A percentile compares a stretch with the other conserved stretches of the same genome.
Conservation (phyloP, 1,140 invertebrate species). For the Battus philenor region DNA sequence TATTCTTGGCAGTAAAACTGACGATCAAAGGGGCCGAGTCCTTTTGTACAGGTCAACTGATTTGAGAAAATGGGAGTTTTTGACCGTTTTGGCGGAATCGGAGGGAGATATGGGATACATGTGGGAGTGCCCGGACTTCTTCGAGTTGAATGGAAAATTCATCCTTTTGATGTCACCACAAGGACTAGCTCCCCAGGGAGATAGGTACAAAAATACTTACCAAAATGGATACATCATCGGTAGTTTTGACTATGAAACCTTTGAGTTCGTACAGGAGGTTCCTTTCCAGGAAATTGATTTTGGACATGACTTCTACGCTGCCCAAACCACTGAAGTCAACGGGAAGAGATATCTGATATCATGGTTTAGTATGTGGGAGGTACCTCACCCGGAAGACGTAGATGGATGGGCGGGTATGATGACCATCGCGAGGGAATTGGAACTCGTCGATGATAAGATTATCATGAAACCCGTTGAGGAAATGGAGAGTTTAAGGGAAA, state of each 20-base stretch:
- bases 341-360: conserved; percentile 54
- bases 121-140: conserved; percentile 71
- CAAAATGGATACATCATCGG: conserved; percentile 68
- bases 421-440: conserved; percentile 57
- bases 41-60: conserved; percentile 59
- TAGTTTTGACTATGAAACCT: conserved; percentile 55
- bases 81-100: conserved; percentile 54
- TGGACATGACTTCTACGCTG: conserved; percentile 69
- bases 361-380: conserved; percentile 71
- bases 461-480: conserved; percentile 48
- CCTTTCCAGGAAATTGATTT: conserved; percentile 64
- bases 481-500: conserved; percentile 37
- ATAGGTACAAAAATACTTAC: conserved; percentile 61
- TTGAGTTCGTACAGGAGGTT: conserved; percentile 47
- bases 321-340: conserved; percentile 53
- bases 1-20: conserved; percentile 58
- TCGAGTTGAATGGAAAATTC: conserved; percentile 58
- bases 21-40: conserved; percentile 48
- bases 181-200: conserved; percentile 52
- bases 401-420: conserved; percentile 65
- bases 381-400: conserved; percentile 43
- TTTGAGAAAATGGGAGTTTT: conserved; percentile 58
- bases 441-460: conserved; percentile 40
- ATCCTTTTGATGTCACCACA: conserved; percentile 64
- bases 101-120: conserved; percentile 55